phyloP scores from a whole-genome alignment of 2,797 vertebrate species.

The Triplophysa yarkandensis region DNA sequence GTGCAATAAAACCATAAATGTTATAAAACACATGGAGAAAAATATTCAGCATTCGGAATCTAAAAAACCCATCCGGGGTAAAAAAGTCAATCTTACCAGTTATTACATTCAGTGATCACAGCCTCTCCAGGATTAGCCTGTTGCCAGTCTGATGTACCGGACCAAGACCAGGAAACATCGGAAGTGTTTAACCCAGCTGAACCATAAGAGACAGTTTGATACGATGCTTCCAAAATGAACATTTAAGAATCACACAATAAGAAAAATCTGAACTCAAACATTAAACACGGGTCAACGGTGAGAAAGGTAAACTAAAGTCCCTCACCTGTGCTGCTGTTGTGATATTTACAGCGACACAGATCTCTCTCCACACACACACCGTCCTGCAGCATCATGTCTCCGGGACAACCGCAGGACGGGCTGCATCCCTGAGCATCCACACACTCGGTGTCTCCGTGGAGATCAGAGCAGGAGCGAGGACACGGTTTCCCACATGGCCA shows the following conservation, averaged over 20 bases:
- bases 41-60: too few relatives aligned
- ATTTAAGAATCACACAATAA: not conserved
- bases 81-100: conserved; percentile 43
- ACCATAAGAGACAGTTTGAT: not conserved
- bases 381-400: conserved; percentile 80
- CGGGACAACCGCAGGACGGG: conserved; percentile 79
- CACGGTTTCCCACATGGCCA: conserved; percentile 83
- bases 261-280: not conserved
- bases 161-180: conserved; percentile 71
- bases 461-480: conserved; percentile 84
- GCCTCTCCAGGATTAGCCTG: conserved; percentile 77
- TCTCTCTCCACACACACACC: conserved; percentile 73
- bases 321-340: conserved; percentile 75
- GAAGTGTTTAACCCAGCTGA: conserved; percentile 64
- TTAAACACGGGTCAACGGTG: not conserved
- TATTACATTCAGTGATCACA: conserved; percentile 75
- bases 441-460: conserved; percentile 78
- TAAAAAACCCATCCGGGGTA: too few relatives aligned
- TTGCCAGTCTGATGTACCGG: conserved; percentile 73
- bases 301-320: too few relatives aligned
- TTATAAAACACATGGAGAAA: too few relatives aligned
- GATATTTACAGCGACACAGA: conserved; percentile 82
- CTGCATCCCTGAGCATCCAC: conserved; percentile 71
- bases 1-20: too few relatives aligned
- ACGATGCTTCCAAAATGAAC: not conserved